Base-by-base conservation (phyloP, 2,888 invertebrate species). In the Mallateleia sp. region DNA sequence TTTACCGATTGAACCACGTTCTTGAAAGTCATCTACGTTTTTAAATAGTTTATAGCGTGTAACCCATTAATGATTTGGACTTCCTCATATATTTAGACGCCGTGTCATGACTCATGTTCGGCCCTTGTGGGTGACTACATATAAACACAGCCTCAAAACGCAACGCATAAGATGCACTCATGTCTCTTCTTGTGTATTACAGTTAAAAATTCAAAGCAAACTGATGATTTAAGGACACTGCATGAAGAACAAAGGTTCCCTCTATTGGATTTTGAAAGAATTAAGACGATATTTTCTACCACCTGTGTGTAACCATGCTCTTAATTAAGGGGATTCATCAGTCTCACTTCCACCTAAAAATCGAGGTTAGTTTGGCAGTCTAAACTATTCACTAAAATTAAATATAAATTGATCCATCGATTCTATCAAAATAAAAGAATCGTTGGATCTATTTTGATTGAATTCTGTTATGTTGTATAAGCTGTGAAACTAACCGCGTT, bases 51-150 rank as follows among this genome's bases (percentile, higher is more conserved):
- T 28, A 28, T 28, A 38, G 2, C 28, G 45, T 18, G n/a, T n/a
- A 1, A 45, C 45, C 45, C 45, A 45, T 8, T 52, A 52, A 52
- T 52, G 52, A 52, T 24, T 22, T 50, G 5, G 28, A 28, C 20
- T 54, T 54, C 54, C 54, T 7, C 54, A 25, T 25, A 28, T 52
- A 24, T 24, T 20, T 47, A 47, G 20, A 9, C 1, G 24, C 52
- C 24, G 52, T 24, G 14, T 28, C 50, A 34, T 72, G 64, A 28
- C 20, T 20, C 38, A 80, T 50, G 72, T 72, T 50, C 15, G 72
- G 64, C 18, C 72, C 64, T 72, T 54, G 64, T 24, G 2, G 52
- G 54, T 79, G 20, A 20, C 32, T 60, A 20, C 60, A 60, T 18
- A 60, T n/a, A 60, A 60, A 60, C 11, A 38, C 60, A 34, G 60